Evolutionary conservation across 1,140 invertebrate genomes (phyloP).

Genomic region (Nasonia longicornis): DNA sequence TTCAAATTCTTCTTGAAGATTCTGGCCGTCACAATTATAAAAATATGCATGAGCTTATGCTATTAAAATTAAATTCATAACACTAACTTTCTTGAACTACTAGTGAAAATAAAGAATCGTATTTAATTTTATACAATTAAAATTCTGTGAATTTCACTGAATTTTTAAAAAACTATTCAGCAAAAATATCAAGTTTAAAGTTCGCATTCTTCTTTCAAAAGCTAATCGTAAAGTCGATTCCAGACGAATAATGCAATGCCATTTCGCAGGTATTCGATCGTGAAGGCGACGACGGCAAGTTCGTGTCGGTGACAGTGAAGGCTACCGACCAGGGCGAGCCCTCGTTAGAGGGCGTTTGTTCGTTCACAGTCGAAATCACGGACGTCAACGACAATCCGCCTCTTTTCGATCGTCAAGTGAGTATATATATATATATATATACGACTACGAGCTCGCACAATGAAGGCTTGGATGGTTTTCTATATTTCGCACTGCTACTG

Average conservation of each 20-base stretch:
- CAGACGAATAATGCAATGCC: neutral
- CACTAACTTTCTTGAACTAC: neutral
- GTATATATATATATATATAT: conserved; percentile 21
- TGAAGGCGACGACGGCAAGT: conserved; percentile 95
- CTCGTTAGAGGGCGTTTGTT: conserved; percentile 93
- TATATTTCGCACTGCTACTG: neutral
- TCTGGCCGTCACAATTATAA: conserved; percentile 19
- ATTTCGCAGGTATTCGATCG: conserved; percentile 85
- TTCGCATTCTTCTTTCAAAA: too few species aligned
- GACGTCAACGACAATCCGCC: conserved; percentile 96
- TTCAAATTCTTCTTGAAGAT: neutral
- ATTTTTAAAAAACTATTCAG: neutral
- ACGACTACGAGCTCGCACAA: neutral
- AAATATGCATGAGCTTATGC: conserved; percentile 35
- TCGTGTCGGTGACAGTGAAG: conserved; percentile 95
- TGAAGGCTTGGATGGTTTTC: neutral
- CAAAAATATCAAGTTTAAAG: too few species aligned
- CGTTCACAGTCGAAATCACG: conserved; percentile 95
- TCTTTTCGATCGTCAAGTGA: conserved; percentile 92
- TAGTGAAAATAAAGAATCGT: too few species aligned
- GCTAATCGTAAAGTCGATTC: too few species aligned
- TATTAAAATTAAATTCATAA: conserved; percentile 2
- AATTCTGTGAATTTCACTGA: too few species aligned
- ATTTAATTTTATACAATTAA: too few species aligned
- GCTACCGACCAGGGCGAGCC: conserved; percentile 97